Base-by-base conservation (phyloP, 2,888 invertebrate species). In the Drosophila mulleri region DNA sequence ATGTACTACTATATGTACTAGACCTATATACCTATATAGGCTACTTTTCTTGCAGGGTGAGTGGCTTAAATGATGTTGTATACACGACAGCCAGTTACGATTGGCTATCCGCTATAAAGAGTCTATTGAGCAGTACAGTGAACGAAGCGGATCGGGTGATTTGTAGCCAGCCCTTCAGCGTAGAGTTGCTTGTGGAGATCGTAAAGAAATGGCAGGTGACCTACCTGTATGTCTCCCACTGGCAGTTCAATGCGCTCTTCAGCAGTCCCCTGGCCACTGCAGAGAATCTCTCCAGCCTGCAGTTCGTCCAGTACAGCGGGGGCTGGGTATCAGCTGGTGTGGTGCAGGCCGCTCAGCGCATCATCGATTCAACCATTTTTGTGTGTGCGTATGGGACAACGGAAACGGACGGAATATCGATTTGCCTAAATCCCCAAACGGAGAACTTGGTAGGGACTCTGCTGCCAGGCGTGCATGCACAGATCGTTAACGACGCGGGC, bases 401-500 rank as follows among this genome's bases (percentile, higher is more conserved):
- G 1, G 89, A 90, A 72, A 57, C 83, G 9, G 72, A 70, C 23
- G 62, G 61, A 2, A 65, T 77, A 41, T 16, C 75, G 7, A 1
- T n/a, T 0, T 57, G 50, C 3, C 12, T 68, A 0, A 76, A 80
- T 60, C 50, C 64, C 2, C 52, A 54, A 7, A 29, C n/a, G 12
- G 54, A 71, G n/a, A 80, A 81, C 29, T 42, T 71, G 1, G 72
- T 81, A 3, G 91, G 91, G 2, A 50, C 59, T n/a, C 11, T 90
- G 5, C 0, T 50, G 12, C 69, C 83, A 1, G 73, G 73, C 16
- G 23, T 76, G 0, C 50, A 52, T 8, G 52, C 80, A 2, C 80
- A 83, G 32, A 84, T 92, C 41, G 58, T 89, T 0, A 75, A 84
- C 45, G 88, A 89, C 0, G 54, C 80, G 23, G 88, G 84, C 1